phyloP scores from a whole-genome alignment of 2,113 vertebrate genomes.

The Thunnus maccoyii region DNA sequence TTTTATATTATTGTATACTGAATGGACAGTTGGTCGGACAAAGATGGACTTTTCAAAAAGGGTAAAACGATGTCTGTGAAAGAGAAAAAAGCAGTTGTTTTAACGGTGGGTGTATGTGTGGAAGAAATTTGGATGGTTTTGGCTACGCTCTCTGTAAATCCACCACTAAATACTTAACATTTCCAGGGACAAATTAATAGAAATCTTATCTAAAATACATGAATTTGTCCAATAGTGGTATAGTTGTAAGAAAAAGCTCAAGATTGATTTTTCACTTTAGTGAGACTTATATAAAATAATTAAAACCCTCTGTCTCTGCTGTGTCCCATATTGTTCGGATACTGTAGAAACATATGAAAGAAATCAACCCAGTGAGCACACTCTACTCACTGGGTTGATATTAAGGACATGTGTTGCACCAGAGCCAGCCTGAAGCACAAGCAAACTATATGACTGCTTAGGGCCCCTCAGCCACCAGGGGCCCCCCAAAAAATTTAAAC shows the following conservation, averaged over 20 bases:
- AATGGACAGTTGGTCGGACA: too few species aligned
- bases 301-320: constrained; percentile 7
- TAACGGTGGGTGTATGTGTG: neutral
- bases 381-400: neutral
- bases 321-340: neutral
- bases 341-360: constrained; percentile 27
- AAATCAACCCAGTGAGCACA: constrained; percentile 28
- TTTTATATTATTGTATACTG: too few species aligned
- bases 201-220: neutral
- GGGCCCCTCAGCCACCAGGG: neutral
- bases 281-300: constrained; percentile 8
- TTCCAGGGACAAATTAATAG: neutral
- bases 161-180: neutral
- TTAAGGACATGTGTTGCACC: constrained; percentile 42
- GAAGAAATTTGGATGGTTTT: neutral
- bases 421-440: neutral
- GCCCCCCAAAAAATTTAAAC: neutral
- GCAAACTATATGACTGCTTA: neutral
- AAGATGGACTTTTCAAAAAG: too few species aligned
- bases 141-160: constrained; percentile 1
- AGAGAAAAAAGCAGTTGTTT: neutral
- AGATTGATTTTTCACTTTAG: constrained; percentile 37
- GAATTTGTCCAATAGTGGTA: neutral
- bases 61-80: neutral
- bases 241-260: neutral